These are phyloP conservation scores for Drosophila ezoana DNA, from an alignment of 2,888 invertebrate species.

Conservation along the genomic window DNA sequence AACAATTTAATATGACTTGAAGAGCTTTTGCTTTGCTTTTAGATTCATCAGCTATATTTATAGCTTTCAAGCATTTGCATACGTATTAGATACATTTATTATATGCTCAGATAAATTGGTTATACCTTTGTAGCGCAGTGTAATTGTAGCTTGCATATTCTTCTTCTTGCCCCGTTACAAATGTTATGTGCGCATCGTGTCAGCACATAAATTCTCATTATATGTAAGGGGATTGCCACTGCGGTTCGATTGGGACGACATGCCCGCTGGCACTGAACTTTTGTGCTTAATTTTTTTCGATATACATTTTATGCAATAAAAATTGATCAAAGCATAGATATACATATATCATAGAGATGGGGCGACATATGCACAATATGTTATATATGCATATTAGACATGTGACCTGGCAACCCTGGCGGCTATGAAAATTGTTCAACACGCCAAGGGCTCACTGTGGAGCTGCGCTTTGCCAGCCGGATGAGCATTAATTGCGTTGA, in stretches of 20 bases:
- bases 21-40: too few relatives aligned
- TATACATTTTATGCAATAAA: slow-evolving; percentile 65
- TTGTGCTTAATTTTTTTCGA: slow-evolving; percentile 78
- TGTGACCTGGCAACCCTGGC: slow-evolving; percentile 40
- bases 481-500: slow-evolving; percentile 82
- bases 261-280: slow-evolving; percentile 79
- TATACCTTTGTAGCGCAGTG: slow-evolving; percentile 38
- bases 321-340: slow-evolving; percentile 60
- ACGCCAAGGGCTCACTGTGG: slow-evolving; percentile 36
- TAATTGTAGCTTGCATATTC: slow-evolving; percentile 72
- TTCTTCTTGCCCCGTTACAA: slow-evolving; percentile 50
- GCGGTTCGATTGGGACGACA: slow-evolving; percentile 44
- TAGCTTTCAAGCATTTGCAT: background rate
- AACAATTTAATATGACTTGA: background rate
- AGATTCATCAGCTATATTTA: too few relatives aligned
- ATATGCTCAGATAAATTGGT: background rate
- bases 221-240: slow-evolving; percentile 33
- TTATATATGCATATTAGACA: slow-evolving; percentile 22
- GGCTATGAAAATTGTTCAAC: slow-evolving; percentile 24
- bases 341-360: slow-evolving; percentile 21
- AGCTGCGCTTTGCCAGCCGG: slow-evolving; percentile 62
- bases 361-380: slow-evolving; percentile 1
- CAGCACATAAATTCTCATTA: slow-evolving; percentile 80
- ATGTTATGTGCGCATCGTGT: slow-evolving; percentile 63
- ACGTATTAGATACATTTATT: background rate